A percentile compares a stretch with the other conserved stretches of the same genome.
Evolutionary conservation across 1,140 invertebrate species (phyloP).

Genomic region (Cyrtorhinus lividipennis): DNA sequence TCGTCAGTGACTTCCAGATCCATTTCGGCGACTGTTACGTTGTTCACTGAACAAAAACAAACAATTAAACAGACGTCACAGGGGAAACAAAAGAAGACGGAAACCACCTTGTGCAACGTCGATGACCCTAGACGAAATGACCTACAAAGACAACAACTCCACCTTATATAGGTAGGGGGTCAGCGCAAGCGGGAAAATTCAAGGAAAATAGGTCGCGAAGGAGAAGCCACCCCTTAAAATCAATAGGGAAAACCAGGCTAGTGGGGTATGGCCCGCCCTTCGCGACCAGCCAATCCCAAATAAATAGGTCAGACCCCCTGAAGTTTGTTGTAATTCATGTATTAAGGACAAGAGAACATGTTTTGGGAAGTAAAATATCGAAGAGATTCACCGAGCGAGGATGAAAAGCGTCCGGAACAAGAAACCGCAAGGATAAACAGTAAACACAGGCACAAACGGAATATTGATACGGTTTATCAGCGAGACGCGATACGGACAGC

Average conservation of each 20-base stretch:
- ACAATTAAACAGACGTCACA: background rate
- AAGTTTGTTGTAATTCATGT: background rate
- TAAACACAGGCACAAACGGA: background rate
- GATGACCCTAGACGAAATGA: background rate
- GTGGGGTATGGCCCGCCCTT: background rate
- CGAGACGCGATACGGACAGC: background rate
- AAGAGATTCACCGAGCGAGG: background rate
- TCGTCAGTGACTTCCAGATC: constrained; percentile 19
- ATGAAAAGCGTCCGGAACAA: background rate
- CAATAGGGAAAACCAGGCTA: background rate
- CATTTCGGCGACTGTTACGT: constrained; percentile 11
- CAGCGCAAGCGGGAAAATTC: constrained; percentile 4
- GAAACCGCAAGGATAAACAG: background rate
- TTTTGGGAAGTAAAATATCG: background rate
- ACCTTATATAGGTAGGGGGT: background rate
- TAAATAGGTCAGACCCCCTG: background rate
- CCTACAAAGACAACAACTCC: background rate
- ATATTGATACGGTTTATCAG: background rate
- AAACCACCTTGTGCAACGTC: background rate
- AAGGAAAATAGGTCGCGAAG: background rate
- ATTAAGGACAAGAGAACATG: background rate
- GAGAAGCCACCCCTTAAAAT: background rate
- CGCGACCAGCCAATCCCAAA: background rate
- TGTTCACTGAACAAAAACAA: constrained; percentile 11
- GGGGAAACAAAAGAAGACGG: background rate